phyloP scores from a whole-genome alignment of 1,140 invertebrate species.

The Copidosoma floridanum region DNA sequence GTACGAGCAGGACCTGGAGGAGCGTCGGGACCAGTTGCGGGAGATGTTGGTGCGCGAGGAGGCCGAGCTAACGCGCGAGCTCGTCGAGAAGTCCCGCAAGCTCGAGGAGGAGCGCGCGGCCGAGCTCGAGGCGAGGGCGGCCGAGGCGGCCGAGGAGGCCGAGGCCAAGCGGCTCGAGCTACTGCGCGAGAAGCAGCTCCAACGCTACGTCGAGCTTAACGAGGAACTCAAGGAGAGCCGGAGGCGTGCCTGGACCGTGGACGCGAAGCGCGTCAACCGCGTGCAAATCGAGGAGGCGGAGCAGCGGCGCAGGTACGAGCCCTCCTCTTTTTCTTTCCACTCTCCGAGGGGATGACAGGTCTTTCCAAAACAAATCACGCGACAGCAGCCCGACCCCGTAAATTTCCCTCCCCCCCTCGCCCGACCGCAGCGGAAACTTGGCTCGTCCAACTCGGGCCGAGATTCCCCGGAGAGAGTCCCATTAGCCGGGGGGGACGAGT shows the following conservation, averaged over 20 bases:
- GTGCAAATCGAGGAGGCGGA: neutral
- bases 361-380: no score
- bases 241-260: neutral
- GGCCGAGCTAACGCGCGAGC: constrained; percentile 14
- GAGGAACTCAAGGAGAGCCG: neutral
- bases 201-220: neutral
- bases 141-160: neutral
- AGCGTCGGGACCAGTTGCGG: constrained; percentile 31
- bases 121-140: neutral
- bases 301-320: constrained; percentile 7
- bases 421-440: no score
- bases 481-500: no score
- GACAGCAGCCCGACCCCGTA: no score
- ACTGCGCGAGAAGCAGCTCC: constrained; percentile 3
- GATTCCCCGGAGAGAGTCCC: no score
- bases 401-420: no score
- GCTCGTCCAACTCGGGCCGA: no score
- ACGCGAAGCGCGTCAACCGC: constrained; percentile 6
- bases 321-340: no score
- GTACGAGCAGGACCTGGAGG: constrained; percentile 32
- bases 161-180: neutral
- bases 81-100: neutral
- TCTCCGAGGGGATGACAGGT: no score
- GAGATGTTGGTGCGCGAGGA: constrained; percentile 28
- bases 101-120: neutral